Evolutionary conservation across 1,140 invertebrate genomes (phyloP), one percentile per base, ranked within the genome.

Genomic region (Zelostemma sp.): DNA sequence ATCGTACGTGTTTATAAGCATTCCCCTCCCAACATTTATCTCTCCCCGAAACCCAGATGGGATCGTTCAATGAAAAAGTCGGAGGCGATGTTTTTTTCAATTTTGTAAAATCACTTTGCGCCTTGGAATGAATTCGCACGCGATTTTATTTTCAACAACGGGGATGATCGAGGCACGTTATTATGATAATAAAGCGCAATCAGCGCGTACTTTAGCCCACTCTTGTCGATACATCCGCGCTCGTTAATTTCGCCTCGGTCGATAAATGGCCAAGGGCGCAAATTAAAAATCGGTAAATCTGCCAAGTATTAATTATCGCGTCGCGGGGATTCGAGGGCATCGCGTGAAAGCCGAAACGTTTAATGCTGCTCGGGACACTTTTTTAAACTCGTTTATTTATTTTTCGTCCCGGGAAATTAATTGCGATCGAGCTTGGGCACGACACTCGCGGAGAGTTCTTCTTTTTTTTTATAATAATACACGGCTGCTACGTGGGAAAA

Each of bases 261-360:
- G 61, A 72, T 72, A 65, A 72, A 68, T 65, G 53, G 54, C 65
- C 61, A 45, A 35, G 25, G 8, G 51, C 54, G 61, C 64, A 72
- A 68, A 72, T 72, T 72, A 68, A 68, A 73, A 73, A 71, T 71
- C 60, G 51, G 61, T 66, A 69, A 68, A 73, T 73, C 65, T 73
- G 54, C 28, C 61, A 55, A 56, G 56, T 62, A 68, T 73, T 63
- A 72, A 73, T 75, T 72, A 68, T 72, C 72, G 50, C 56, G 61
- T 68, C 73, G 50, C 48, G 50, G 59, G 25, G 54, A 33, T 51
- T 35, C 58, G 56, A 21, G 41, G 14, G 35, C 45, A 59, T 53
- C 45, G 56, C 61, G 53, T 70, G 60, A 17, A 51, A 51, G 46
- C 54, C 67, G 51, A 59, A 70, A 63, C 68, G 63, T 63, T 72